Evolutionary conservation across 2,113 vertebrate species (phyloP), one percentile per base, ranked within the genome.

Genomic region (Corythornis madagascariensis): DNA sequence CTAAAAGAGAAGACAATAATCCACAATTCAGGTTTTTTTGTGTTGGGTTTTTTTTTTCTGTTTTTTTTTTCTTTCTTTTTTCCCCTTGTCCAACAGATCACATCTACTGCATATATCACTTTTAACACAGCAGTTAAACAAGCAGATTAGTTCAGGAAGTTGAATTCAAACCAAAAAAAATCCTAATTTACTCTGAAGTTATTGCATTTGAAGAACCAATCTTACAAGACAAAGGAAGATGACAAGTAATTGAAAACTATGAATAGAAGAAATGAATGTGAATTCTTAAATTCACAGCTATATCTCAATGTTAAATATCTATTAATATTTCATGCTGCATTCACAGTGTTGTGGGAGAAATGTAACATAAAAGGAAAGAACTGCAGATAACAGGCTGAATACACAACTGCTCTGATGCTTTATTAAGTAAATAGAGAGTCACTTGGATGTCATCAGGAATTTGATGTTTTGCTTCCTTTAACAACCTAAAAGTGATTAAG

Each of bases 241-340:
- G 90, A 76, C 63, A 71, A 74, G 85, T 5, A 76, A 74, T 43
- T 86, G 66, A 87, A 82, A 86, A 74, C 53, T 28, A 90, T 11
- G 33, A 90, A 75, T 13, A 93, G 42, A 73, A 93, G n/a, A 91
- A 93, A 88, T 60, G 0, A 83, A 87, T 24, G 60, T 45, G 52
- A 92, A 91, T 71, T 74, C 40, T 67, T 74, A 74, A 87, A 93
- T 73, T 89, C 89, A 89, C 92, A 93, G 47, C 47, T 70, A 2
- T 50, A 59, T 38, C 55, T 84, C 8, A 0, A 13, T 61, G 28
- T 69, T 93, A 93, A 83, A 63, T 70, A 67, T 53, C 71, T 91
- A 95, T 91, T 93, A 93, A 85, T 92, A 95, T 86, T 94, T 83
- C 67, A 96, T 77, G 87, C 20, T 83, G 38, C 55, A 48, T 4